Base-by-base conservation (phyloP, 2,113 vertebrate species). In the Platichthys flesus region DNA sequence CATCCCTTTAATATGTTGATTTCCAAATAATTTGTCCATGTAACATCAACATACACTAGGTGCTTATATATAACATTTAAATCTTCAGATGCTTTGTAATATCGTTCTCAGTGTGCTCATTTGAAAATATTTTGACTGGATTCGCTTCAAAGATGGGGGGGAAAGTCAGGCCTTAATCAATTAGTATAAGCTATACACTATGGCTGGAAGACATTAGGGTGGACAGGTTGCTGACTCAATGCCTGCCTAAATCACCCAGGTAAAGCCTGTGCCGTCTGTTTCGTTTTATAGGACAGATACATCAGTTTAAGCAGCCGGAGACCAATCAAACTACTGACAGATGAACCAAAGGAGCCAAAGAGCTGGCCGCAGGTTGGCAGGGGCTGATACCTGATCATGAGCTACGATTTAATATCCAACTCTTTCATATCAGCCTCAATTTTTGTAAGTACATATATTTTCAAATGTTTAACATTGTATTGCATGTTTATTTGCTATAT, bases 191-290 rank as follows among this genome's bases (percentile, higher is more conserved):
- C 40, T 9, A 67, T 61, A 67, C 57, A 63, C 49, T 66, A 20
- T 3, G 35, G 59, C 62, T 14, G 37, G 59, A 60, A 65, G 82
- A 57, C 40, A 88, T 88, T 80, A 85, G 63, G 59, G 67, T 23
- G 47, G 79, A 83, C 82, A 85, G 73, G 47, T 16, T 81, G 86
- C 83, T 88, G 86, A 88, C 62, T 81, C 80, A 67, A 14, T 14
- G 35, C 71, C 83, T 63, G 31, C 40, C 74, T 78, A 81, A 83
- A 85, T 85, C 80, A 81, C 71, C 77, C 71, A 83, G 81, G 74
- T 81, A 83, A 81, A 73, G 80, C 80, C 60, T 67, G 13, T 51
- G 67, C 67, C 54, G 63, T 76, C 81, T 81, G 78, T 74, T 88
- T 79, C 42, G 2, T 69, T 87, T 84, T 69, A 63, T 49, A 58